Evolutionary conservation across 37 sponge, comb jelly and placozoan species (phyloP).

Genomic region (Bolinopsis microptera): DNA sequence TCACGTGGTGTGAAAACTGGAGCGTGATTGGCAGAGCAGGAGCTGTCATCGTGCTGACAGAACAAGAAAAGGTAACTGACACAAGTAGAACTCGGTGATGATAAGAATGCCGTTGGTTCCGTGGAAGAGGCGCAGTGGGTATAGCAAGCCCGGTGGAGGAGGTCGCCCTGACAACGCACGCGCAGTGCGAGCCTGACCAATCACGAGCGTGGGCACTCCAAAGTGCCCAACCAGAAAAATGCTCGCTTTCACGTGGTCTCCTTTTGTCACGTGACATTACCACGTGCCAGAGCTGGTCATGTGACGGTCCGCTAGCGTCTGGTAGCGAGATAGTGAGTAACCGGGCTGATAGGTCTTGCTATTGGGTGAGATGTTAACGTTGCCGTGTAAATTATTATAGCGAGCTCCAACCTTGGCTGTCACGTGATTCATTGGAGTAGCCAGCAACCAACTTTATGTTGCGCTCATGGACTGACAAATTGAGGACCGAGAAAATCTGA

Average conservation of each 20-base stretch:
- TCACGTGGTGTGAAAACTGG: neutral
- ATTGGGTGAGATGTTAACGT: neutral
- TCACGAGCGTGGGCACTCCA: neutral
- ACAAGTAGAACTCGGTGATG: conserved; percentile 7
- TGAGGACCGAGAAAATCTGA: neutral
- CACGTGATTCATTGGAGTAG: neutral
- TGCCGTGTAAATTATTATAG: neutral
- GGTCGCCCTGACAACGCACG: conserved; percentile 2
- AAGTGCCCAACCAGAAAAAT: neutral
- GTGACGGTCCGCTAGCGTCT: neutral
- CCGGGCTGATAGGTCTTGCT: neutral
- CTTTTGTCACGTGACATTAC: neutral
- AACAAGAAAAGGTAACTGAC: conserved; percentile 50
- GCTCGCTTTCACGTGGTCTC: neutral
- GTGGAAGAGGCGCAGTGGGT: conserved; percentile 17
- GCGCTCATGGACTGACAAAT: neutral
- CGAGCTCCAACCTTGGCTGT: neutral
- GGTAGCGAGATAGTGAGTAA: too few species aligned
- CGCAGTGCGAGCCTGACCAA: neutral
- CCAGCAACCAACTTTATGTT: neutral
- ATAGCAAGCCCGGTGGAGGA: neutral
- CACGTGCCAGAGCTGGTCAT: neutral
- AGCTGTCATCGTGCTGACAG: conserved; percentile 34
- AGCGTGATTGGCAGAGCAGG: neutral
- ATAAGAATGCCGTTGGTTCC: conserved; percentile 8